phyloP scores from a whole-genome alignment of 2,888 invertebrate species.

The Dolichomitus sp. region DNA sequence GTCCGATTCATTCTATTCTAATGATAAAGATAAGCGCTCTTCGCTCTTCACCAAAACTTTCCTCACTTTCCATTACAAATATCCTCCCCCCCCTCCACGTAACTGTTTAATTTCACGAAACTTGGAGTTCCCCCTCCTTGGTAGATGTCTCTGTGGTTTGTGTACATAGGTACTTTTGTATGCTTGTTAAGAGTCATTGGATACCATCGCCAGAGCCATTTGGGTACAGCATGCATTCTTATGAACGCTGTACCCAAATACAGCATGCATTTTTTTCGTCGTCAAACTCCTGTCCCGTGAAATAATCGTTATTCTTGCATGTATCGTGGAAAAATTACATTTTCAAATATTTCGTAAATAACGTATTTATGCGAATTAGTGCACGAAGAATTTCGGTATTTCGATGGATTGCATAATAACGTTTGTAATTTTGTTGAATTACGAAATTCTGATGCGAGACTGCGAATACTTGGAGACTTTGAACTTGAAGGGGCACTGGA shows the following conservation, averaged over 20 bases:
- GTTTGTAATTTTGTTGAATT: constrained; percentile 1
- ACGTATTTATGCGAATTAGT: not conserved
- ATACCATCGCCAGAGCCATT: not conserved
- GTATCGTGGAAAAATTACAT: not conserved
- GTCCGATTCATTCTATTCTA: not conserved
- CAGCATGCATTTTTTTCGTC: not conserved
- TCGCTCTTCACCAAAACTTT: not conserved
- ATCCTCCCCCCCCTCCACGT: not conserved
- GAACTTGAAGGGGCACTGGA: constrained; percentile 56
- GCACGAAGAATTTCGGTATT: not conserved
- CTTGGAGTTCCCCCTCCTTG: not conserved
- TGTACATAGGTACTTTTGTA: not conserved
- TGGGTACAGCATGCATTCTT: not conserved
- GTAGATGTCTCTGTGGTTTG: not conserved
- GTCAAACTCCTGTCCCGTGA: not conserved
- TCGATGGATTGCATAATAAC: not conserved
- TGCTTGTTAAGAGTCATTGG: constrained; percentile 13
- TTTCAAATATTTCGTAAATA: not conserved
- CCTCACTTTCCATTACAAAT: not conserved
- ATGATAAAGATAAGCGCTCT: not conserved
- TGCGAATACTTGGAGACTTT: constrained; percentile 42
- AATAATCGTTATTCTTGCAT: not conserved
- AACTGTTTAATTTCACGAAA: not conserved
- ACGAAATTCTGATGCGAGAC: not conserved
- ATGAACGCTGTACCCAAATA: not conserved